These are phyloP conservation scores for Caenorhabditis wallacei DNA, from an alignment of 2,888 invertebrate species.

Conservation along the genomic window DNA sequence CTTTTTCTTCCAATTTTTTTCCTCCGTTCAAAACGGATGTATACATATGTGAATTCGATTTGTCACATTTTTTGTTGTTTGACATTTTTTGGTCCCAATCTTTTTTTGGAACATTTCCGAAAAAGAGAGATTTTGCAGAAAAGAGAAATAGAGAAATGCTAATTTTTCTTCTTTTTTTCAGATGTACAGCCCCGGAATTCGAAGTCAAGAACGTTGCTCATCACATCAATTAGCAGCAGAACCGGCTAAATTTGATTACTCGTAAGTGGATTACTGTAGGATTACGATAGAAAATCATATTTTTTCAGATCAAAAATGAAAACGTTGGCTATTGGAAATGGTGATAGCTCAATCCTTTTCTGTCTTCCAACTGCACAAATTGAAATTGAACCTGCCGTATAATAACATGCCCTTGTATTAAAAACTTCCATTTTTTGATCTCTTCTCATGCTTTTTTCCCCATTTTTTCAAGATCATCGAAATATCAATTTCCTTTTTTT, in stretches of 20 bases:
- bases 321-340: conserved; percentile 62
- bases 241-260: conserved; percentile 65
- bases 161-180: no score
- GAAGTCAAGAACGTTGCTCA: conserved; percentile 19
- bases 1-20: background rate
- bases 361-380: conserved; percentile 32
- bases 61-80: background rate
- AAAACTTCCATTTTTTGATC: background rate
- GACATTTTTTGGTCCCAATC: background rate
- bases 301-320: conserved; percentile 30
- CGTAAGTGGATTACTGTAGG: conserved; percentile 36
- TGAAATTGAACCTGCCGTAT: background rate
- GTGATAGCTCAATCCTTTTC: conserved; percentile 63
- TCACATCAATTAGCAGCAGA: conserved; percentile 46
- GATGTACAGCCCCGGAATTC: conserved; percentile 56
- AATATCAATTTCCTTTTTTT: background rate
- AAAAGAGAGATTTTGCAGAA: background rate
- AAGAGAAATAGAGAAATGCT: background rate
- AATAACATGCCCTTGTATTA: background rate
- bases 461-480: no score
- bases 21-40: conserved; percentile 8
- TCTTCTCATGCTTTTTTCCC: no score
- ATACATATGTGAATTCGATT: conserved; percentile 11
- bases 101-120: background rate
- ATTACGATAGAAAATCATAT: no score